Evolutionary conservation across 2,113 vertebrate species (phyloP).

Genomic region (Ammodytes dubius): DNA sequence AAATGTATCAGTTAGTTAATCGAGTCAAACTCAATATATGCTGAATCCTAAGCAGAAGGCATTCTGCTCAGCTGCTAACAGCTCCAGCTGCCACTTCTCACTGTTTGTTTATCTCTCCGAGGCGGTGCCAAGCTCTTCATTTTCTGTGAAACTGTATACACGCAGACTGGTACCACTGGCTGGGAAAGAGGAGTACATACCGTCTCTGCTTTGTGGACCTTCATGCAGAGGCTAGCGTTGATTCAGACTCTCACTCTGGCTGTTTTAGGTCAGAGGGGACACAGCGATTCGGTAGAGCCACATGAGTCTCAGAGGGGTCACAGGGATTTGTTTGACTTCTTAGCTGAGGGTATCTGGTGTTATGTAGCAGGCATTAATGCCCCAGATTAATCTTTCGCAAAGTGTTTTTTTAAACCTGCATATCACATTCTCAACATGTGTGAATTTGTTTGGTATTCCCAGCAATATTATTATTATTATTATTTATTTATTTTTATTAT

Average conservation of each 20-base stretch:
- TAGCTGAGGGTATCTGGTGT: neutral
- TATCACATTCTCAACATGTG: neutral
- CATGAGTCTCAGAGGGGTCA: neutral
- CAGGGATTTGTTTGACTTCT: slow-evolving; percentile 14
- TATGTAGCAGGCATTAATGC: neutral
- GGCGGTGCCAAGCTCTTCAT: slow-evolving; percentile 59
- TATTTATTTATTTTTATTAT: no score
- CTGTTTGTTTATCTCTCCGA: slow-evolving; percentile 57
- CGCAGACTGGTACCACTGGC: slow-evolving; percentile 35
- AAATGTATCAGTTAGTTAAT: no score
- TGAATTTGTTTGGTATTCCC: no score
- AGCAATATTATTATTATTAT: no score
- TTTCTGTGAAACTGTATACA: slow-evolving; percentile 51
- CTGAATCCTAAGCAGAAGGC: neutral
- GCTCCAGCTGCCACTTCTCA: slow-evolving; percentile 62
- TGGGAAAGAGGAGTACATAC: slow-evolving; percentile 45
- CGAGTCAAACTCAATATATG: no score
- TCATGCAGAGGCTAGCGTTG: neutral
- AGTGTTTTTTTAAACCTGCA: neutral
- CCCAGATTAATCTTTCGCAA: neutral
- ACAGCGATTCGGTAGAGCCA: slow-evolving; percentile 18
- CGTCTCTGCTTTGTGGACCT: slow-evolving; percentile 55
- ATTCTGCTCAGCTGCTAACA: slow-evolving; percentile 17
- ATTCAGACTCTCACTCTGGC: slow-evolving; percentile 17
- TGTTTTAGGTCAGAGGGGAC: slow-evolving; percentile 39